Base-by-base conservation (phyloP, 2,113 vertebrate species). In the Octodon degus region DNA sequence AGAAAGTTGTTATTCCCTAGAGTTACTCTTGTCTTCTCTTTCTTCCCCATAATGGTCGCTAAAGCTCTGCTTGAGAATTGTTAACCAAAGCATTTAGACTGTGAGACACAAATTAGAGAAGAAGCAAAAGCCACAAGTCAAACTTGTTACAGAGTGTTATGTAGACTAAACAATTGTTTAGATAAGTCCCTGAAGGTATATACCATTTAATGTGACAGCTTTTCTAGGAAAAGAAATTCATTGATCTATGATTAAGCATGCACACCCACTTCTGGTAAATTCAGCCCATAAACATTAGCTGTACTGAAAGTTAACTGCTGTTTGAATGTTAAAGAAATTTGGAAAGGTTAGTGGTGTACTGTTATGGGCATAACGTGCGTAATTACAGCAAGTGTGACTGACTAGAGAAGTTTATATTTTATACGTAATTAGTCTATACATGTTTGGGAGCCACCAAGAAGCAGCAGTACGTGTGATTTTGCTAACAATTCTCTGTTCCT, bases 371-470 rank as follows among this genome's bases (percentile, higher is more conserved):
- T 85, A 97, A 95, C 67, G 77, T 96, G 92, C 89, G 82, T 43
- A 86, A 96, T 95, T 95, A 89, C 4, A 90, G 55, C 1, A 92
- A 97, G 67, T 60, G 60, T 83, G 68, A 30, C 37, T 89, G 84
- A 79, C 58, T 50, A 96, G 85, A 92, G 89, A 22, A 74, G 76
- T 53, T 93, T 96, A 93, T 94, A 95, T 97, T 97, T 94, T 96
- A 96, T 32, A 89, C 63, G 27, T 93, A 97, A 98, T 97, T 97
- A 95, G 93, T 95, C 68, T 58, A 77, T 95, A 77, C 85, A 92
- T 14, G 50, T 81, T 43, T 89, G 94, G 5, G 27, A 95, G 65
- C 79, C 68, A 62, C 79, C 77, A 53, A 96, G n/a, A 95, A 86
- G 63, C 3, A 40, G 4, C 22, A 50, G 5, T 37, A 81, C 67